A percentile compares a stretch with the other conserved stretches of the same genome.
Evolutionary conservation across 2,888 invertebrate species (phyloP).

Genomic region (Noctua janthina): DNA sequence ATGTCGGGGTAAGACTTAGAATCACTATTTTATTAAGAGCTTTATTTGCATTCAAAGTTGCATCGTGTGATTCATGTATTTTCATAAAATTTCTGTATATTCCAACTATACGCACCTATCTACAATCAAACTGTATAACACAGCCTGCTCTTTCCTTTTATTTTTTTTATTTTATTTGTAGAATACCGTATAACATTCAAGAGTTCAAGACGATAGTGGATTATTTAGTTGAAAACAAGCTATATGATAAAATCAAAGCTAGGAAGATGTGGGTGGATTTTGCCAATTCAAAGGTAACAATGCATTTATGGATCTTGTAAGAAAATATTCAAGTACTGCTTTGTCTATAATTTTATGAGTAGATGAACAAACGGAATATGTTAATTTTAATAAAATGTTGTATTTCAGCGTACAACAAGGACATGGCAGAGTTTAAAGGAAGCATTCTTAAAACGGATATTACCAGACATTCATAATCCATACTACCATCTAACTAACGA

Average conservation of each 20-base stretch:
- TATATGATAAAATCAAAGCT: constrained; percentile 80
- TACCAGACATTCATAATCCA: constrained; percentile 87
- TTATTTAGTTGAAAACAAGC: constrained; percentile 79
- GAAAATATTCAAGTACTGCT: neutral
- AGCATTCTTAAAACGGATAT: constrained; percentile 85
- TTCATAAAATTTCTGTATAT: constrained; percentile 4
- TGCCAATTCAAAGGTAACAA: constrained; percentile 79
- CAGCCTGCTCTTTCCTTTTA: neutral
- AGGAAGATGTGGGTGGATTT: constrained; percentile 87
- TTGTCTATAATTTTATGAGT: neutral
- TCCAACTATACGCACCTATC: constrained; percentile 5
- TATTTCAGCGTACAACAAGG: constrained; percentile 79
- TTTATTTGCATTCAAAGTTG: neutral
- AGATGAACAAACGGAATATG: neutral
- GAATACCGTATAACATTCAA: constrained; percentile 83
- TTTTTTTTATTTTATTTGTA: constrained; percentile 65
- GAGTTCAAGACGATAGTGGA: constrained; percentile 86
- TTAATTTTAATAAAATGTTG: constrained; percentile 1
- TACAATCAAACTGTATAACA: neutral
- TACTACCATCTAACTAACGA: constrained; percentile 81
- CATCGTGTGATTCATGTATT: constrained; percentile 12
- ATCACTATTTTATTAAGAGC: neutral
- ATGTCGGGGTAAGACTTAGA: constrained; percentile 81
- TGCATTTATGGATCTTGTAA: constrained; percentile 10
- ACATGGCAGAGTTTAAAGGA: constrained; percentile 90